phyloP scores from a whole-genome alignment of 1,140 invertebrate species.

The Gerris buenoi region DNA sequence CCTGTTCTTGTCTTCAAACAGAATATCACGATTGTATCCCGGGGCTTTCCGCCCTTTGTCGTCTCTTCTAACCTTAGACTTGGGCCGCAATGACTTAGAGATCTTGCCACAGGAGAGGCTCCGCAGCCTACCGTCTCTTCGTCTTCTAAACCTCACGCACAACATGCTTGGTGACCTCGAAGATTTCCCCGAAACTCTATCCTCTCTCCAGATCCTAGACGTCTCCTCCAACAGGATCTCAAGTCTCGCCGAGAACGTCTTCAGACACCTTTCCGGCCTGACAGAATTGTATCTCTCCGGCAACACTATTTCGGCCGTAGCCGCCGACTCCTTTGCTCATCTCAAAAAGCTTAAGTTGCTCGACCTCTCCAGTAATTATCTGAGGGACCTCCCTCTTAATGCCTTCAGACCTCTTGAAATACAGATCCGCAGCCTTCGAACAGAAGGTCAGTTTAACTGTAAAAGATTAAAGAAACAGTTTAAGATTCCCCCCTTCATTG shows the following conservation, averaged over 20 bases:
- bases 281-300: constrained; percentile 61
- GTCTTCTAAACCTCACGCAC: constrained; percentile 62
- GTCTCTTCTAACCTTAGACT: constrained; percentile 59
- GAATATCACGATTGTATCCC: constrained; percentile 64
- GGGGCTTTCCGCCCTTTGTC: constrained; percentile 63
- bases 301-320: constrained; percentile 65
- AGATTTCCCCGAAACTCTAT: constrained; percentile 63
- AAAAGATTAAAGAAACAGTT: background rate
- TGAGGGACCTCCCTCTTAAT: constrained; percentile 62
- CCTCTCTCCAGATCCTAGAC: constrained; percentile 59
- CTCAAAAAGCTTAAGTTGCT: constrained; percentile 61
- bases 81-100: constrained; percentile 70
- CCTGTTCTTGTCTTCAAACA: constrained; percentile 55
- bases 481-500: background rate
- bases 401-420: constrained; percentile 61
- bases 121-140: constrained; percentile 53
- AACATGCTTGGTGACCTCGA: constrained; percentile 68
- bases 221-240: constrained; percentile 70
- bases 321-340: constrained; percentile 61
- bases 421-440: constrained; percentile 54
- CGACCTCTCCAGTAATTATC: constrained; percentile 69
- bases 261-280: constrained; percentile 54
- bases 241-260: constrained; percentile 55
- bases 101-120: constrained; percentile 69
- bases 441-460: constrained; percentile 51